Conservation (phyloP, 2,113 vertebrate species). For the Sander vitreus region DNA sequence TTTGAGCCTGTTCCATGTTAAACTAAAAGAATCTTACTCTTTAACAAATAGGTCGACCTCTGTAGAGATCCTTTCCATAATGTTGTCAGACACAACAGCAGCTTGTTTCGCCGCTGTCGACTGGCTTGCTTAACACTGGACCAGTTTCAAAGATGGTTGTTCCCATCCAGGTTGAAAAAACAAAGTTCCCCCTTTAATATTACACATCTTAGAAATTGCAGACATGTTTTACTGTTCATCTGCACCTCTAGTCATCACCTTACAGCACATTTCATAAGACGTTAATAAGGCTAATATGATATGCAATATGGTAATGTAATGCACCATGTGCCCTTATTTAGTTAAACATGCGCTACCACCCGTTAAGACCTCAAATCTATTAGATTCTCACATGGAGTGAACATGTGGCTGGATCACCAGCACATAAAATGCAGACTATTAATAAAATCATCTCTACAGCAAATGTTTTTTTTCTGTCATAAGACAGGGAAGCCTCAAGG, state of each 20-base stretch:
- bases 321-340: slow-evolving; percentile 35
- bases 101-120: no score
- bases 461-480: slow-evolving; percentile 35
- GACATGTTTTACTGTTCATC: neutral
- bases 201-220: neutral
- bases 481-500: neutral
- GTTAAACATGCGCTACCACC: slow-evolving; percentile 42
- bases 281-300: slow-evolving; percentile 40
- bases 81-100: no score
- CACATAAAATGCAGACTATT: slow-evolving; percentile 21
- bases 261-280: slow-evolving; percentile 18
- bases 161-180: no score
- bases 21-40: no score
- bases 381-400: slow-evolving; percentile 9
- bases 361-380: slow-evolving; percentile 29
- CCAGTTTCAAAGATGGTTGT: no score
- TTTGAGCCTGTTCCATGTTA: no score
- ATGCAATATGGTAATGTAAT: slow-evolving; percentile 49
- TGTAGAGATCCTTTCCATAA: no score
- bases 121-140: no score
- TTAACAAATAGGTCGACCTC: no score
- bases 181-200: neutral
- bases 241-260: neutral
- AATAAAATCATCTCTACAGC: slow-evolving; percentile 27
- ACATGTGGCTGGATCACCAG: slow-evolving; percentile 30